Evolutionary conservation across 2,113 vertebrate species (phyloP).

Genomic region (Pyrgilauda ruficollis): DNA sequence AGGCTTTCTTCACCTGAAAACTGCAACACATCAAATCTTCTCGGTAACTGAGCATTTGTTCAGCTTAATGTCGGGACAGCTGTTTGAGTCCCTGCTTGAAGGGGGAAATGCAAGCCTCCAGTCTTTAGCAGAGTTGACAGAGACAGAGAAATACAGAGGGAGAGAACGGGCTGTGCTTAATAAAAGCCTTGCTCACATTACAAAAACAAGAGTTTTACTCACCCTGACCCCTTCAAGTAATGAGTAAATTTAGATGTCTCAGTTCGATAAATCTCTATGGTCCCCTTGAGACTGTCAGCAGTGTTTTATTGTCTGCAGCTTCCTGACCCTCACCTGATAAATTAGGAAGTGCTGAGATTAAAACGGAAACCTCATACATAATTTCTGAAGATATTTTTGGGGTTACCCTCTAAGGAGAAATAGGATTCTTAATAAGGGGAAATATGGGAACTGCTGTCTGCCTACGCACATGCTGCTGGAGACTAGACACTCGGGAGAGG

Average conservation of each 20-base stretch:
- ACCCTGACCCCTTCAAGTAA: not conserved
- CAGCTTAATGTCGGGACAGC: not conserved
- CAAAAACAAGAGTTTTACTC: not conserved
- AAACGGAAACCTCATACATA: conserved; percentile 13
- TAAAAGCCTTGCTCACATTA: conserved; percentile 18
- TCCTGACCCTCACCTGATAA: conserved; percentile 43
- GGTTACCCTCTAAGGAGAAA: conserved; percentile 30
- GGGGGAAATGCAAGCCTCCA: not conserved
- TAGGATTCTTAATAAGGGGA: conserved; percentile 55
- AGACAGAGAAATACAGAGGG: not conserved
- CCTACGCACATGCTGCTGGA: conserved; percentile 20
- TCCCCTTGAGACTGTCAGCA: conserved; percentile 29
- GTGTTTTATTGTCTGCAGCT: conserved; percentile 37
- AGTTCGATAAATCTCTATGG: not conserved
- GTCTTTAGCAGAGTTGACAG: not conserved
- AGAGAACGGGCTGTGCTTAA: not conserved
- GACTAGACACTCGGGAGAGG: conserved; percentile 2
- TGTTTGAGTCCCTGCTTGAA: not conserved
- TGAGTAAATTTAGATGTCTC: conserved; percentile 26
- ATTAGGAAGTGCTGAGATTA: not conserved
- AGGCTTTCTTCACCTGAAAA: conserved; percentile 19
- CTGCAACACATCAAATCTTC: not conserved
- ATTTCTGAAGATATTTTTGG: conserved; percentile 39
- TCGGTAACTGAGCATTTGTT: not conserved
- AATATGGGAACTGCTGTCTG: conserved; percentile 44